Base-by-base conservation (phyloP, 2,113 vertebrate genomes). In the Grantiella picta region DNA sequence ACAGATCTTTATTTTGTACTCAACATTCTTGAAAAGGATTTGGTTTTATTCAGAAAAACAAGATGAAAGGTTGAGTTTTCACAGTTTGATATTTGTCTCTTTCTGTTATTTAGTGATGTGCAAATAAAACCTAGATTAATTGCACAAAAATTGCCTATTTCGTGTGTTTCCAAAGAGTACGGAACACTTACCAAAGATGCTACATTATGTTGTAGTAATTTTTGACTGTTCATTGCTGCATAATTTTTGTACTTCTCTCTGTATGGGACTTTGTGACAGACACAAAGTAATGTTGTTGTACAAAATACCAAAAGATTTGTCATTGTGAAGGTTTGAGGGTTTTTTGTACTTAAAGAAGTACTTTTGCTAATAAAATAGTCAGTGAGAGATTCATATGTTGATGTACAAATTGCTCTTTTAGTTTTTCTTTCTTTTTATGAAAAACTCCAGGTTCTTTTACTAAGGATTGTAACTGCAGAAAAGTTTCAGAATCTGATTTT, bases 171-270 rank as follows among this genome's bases (percentile, higher is more conserved):
- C 3, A 9, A 69, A 35, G 29, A 77, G 2, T 45, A 31, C 33
- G 35, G 77, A 72, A 36, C 2, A 14, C 12, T 5, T 54, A 56
- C 45, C 23, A 86, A 45, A 57, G 22, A 60, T 3, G 0, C 9
- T n/a, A 11, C 15, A 15, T 53, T 73, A 57, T 27, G 2, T 61
- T 87, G 17, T 57, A 70, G 17, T 19, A 5, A 35, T 33, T 57
- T 90, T 60, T 90, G 25, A 4, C 20, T 60, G 10, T 47, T 90
- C 9, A 50, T 23, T 64, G 31, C 45, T 9, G 36, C 52, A 71
- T 40, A 0, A 18, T 31, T 63, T 71, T 40, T 40, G 3, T 59
- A 60, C 6, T 42, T 10, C 44, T 54, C 7, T 2, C 1, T 75
- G 5, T n/a, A 9, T 45, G 38, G 12, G 2, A 1, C 33, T 78